A percentile compares a stretch with the other conserved stretches of the same genome.
phyloP scores from a whole-genome alignment of 2,888 invertebrate genomes.

The Orgyia antiqua region DNA sequence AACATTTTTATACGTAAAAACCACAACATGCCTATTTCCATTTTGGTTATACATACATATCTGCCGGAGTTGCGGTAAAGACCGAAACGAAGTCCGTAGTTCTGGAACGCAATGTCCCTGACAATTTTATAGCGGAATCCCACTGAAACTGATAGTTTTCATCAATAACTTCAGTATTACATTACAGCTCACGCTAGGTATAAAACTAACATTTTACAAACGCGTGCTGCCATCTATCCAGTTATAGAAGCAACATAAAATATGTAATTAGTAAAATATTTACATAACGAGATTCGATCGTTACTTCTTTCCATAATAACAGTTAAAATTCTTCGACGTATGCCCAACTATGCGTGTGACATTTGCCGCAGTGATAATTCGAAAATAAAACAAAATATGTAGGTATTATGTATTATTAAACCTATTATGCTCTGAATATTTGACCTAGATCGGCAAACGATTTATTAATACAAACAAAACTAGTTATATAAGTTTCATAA shows the following conservation, averaged over 20 bases:
- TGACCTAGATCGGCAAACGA: constrained; percentile 25
- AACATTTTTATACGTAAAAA: no score
- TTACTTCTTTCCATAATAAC: constrained; percentile 1
- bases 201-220: no score
- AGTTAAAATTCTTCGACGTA: constrained; percentile 11
- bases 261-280: constrained; percentile 5
- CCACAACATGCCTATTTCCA: no score
- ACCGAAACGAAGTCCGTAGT: no score
- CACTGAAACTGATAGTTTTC: no score
- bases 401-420: no score
- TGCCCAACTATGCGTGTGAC: constrained; percentile 13
- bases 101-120: no score
- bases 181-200: no score
- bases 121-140: no score
- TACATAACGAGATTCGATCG: constrained; percentile 7
- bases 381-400: constrained; percentile 21
- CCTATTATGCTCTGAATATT: constrained; percentile 17
- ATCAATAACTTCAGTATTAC: no score
- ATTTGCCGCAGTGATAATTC: constrained; percentile 13
- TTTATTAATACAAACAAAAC: constrained; percentile 16
- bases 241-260: constrained; percentile 2
- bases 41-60: no score
- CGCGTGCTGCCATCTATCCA: constrained; percentile 21
- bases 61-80: no score
- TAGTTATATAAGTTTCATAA: constrained; percentile 25